Evolutionary conservation across 1,140 invertebrate genomes (phyloP), one percentile per base, ranked within the genome.

Genomic region (Anadara kagoshimensis): DNA sequence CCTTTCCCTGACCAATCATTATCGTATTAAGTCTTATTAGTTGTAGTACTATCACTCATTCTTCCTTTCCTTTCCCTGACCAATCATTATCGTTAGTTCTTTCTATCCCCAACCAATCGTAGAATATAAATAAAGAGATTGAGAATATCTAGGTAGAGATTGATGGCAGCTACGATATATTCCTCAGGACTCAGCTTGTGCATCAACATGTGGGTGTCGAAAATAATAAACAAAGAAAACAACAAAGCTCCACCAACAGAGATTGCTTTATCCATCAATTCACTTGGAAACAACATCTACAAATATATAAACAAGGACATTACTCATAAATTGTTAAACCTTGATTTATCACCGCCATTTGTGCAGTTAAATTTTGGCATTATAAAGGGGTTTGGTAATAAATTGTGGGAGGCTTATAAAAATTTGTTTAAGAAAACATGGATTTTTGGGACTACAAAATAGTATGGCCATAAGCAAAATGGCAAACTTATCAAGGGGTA

Each of bases 51-150:
- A n/a, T n/a, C n/a, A n/a, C n/a, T n/a, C n/a, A n/a, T n/a, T n/a
- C n/a, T n/a, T n/a, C n/a, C n/a, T n/a, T n/a, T n/a, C n/a, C n/a
- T n/a, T n/a, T n/a, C n/a, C n/a, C n/a, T n/a, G n/a, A n/a, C n/a
- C 2, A 36, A 36, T 36, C 29, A 36, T 7, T 36, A 36, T 36
- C 2, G 29, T 36, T 36, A 66, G 22, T 66, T 61, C 66, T 80
- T 83, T 16, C 80, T 68, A 36, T 84, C 80, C 49, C 82, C 82
- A 29, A 90, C 70, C 22, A 86, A 73, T 22, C 94, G 91, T n/a
- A 96, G 89, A 76, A 96, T 94, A 87, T 95, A 92, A 2, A 96
- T 82, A 88, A 97, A 97, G 51, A 96, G 90, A 86, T 96, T 96
- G 53, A 96, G 91, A 63, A 96, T 96, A 86, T 96, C 95, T 88